phyloP scores from a whole-genome alignment of 2,888 invertebrate species.

The Mythimna pallens region DNA sequence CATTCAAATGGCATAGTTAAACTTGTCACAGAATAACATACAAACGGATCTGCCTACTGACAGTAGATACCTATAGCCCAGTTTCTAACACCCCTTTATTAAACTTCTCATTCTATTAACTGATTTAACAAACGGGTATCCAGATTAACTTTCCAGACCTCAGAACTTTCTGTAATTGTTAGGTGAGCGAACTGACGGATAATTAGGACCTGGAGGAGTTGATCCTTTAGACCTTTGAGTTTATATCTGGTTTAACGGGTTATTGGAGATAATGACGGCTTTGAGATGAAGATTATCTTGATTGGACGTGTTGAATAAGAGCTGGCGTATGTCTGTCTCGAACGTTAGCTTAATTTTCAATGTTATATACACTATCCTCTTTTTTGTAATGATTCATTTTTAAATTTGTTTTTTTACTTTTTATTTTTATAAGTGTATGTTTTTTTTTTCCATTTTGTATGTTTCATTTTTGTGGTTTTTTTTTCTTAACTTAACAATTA shows the following conservation, averaged over 20 bases:
- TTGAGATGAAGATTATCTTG: slow-evolving; percentile 17
- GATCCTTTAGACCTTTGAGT: slow-evolving; percentile 39
- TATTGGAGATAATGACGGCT: slow-evolving; percentile 25
- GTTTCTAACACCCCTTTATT: slow-evolving; percentile 28
- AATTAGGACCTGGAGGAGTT: slow-evolving; percentile 44
- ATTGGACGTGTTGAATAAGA: neutral
- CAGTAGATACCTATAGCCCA: neutral
- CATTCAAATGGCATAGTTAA: too few species aligned
- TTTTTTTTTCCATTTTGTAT: too few species aligned
- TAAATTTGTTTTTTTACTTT: too few species aligned
- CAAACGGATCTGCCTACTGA: neutral
- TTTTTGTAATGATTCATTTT: too few species aligned
- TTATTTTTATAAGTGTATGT: too few species aligned
- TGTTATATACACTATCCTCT: too few species aligned
- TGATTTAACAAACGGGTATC: slow-evolving; percentile 44
- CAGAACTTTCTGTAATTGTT: slow-evolving; percentile 57
- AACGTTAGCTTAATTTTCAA: too few species aligned
- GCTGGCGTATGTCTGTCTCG: too few species aligned
- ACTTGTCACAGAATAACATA: too few species aligned
- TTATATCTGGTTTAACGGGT: slow-evolving; percentile 33
- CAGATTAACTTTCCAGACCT: slow-evolving; percentile 49
- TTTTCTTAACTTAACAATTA: too few species aligned
- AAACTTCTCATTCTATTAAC: slow-evolving; percentile 49
- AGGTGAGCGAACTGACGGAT: slow-evolving; percentile 46
- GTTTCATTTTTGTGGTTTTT: too few species aligned